Conservation (phyloP, 2,888 invertebrate species). For the Salpingus planirostris region DNA sequence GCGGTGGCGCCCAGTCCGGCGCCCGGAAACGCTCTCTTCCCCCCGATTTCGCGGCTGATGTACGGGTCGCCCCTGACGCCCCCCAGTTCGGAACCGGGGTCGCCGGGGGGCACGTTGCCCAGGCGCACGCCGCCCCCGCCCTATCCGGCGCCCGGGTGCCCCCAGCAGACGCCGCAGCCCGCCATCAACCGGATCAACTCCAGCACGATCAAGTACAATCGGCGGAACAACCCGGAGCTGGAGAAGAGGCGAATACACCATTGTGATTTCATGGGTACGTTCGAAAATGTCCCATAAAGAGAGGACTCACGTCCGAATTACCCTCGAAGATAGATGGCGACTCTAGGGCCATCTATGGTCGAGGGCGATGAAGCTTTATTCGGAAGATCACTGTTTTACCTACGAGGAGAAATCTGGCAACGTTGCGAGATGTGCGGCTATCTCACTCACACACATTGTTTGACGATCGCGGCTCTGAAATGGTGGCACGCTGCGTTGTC, state of each 20-base stretch:
- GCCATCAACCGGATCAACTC: conserved; percentile 29
- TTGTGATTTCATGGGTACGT: conserved; percentile 87
- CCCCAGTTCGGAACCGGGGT: conserved; percentile 81
- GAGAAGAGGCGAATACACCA: conserved; percentile 94
- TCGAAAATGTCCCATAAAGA: too few relatives aligned
- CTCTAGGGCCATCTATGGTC: too few relatives aligned
- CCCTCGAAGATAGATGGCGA: conserved; percentile 1
- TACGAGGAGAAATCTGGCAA: too few relatives aligned
- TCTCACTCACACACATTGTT: too few relatives aligned
- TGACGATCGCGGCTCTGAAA: too few relatives aligned
- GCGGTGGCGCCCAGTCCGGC: conserved; percentile 33
- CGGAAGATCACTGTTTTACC: too few relatives aligned
- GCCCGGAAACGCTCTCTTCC: conserved; percentile 43
- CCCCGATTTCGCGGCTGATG: conserved; percentile 54
- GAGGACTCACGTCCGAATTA: too few relatives aligned
- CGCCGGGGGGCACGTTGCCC: conserved; percentile 63
- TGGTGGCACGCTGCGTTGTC: too few relatives aligned
- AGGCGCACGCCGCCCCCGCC: conserved; percentile 70
- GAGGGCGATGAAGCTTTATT: too few relatives aligned
- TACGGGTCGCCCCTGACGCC: conserved; percentile 82
- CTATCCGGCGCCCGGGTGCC: conserved; percentile 53
- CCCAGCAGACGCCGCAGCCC: conserved; percentile 24
- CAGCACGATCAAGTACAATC: conserved; percentile 65
- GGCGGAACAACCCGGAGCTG: conserved; percentile 92
- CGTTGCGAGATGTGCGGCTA: too few relatives aligned